phyloP scores from a whole-genome alignment of 1,140 invertebrate genomes.

The Copidosoma floridanum region DNA sequence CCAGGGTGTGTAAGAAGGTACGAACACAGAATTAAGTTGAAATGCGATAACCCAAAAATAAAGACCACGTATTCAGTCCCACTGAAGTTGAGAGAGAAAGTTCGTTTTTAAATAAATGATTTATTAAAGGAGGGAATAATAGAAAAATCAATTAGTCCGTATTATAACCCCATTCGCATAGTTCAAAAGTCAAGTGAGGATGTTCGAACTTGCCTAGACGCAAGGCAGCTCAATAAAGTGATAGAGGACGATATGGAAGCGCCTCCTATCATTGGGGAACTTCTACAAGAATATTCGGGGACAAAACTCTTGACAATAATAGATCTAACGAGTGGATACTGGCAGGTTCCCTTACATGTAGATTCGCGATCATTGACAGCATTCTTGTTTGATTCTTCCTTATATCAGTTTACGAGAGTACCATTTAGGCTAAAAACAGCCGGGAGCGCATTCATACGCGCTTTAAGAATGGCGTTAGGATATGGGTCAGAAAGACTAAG shows the following conservation, averaged over 20 bases:
- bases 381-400: slow-evolving; percentile 35
- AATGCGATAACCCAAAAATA: slow-evolving; percentile 9
- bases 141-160: slow-evolving; percentile 33
- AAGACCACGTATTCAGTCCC: slow-evolving; percentile 27
- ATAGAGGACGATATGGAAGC: slow-evolving; percentile 34
- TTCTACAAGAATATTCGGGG: slow-evolving; percentile 32
- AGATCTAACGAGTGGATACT: slow-evolving; percentile 44
- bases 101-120: slow-evolving; percentile 14
- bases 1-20: slow-evolving; percentile 4
- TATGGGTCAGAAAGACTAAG: not conserved
- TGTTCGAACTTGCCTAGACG: slow-evolving; percentile 42
- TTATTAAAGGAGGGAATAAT: slow-evolving; percentile 31
- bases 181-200: slow-evolving; percentile 27
- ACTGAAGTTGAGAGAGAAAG: slow-evolving; percentile 1
- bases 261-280: slow-evolving; percentile 30
- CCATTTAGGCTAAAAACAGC: slow-evolving; percentile 41
- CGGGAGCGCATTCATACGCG: slow-evolving; percentile 37
- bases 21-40: slow-evolving; percentile 22
- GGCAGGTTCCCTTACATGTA: slow-evolving; percentile 36
- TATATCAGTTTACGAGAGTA: slow-evolving; percentile 37
- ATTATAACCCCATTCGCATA: slow-evolving; percentile 37
- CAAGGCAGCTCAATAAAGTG: slow-evolving; percentile 35
- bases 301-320: slow-evolving; percentile 35
- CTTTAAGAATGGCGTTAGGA: not conserved
- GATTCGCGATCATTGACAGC: slow-evolving; percentile 37